These are phyloP conservation scores for Sesamia inferens DNA, from an alignment of 2,888 invertebrate species.

Conservation along the genomic window DNA sequence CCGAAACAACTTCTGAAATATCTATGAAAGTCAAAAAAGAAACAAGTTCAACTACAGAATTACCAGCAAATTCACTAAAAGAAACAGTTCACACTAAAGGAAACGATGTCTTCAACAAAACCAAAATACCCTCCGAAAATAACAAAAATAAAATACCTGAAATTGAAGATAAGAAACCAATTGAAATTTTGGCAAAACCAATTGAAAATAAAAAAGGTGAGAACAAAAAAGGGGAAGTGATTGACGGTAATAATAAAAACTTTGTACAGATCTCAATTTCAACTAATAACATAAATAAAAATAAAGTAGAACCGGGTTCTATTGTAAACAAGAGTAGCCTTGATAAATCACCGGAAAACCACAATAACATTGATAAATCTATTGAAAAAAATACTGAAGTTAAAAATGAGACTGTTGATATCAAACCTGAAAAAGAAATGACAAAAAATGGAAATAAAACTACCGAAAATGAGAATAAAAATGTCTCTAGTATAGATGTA, in stretches of 20 bases:
- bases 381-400: slow-evolving; percentile 23
- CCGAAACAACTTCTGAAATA: slow-evolving; percentile 52
- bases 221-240: slow-evolving; percentile 42
- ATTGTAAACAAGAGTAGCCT: slow-evolving; percentile 36
- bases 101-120: slow-evolving; percentile 20
- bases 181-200: slow-evolving; percentile 16
- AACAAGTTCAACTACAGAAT: slow-evolving; percentile 52
- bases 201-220: slow-evolving; percentile 30
- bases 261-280: slow-evolving; percentile 69
- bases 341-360: slow-evolving; percentile 29
- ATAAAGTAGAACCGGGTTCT: slow-evolving; percentile 30
- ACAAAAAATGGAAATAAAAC: slow-evolving; percentile 46
- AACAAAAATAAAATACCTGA: slow-evolving; percentile 38
- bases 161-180: slow-evolving; percentile 40
- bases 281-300: slow-evolving; percentile 41
- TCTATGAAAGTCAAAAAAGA: slow-evolving; percentile 55
- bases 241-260: slow-evolving; percentile 52
- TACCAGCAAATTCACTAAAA: slow-evolving; percentile 8
- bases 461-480: slow-evolving; percentile 10
- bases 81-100: slow-evolving; percentile 7
- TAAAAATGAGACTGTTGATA: slow-evolving; percentile 25
- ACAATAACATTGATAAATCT: slow-evolving; percentile 12
- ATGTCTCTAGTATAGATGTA: slow-evolving; percentile 32
- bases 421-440: slow-evolving; percentile 31
- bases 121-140: slow-evolving; percentile 31